Percentiles rank a stretch among this genome's conserved stretches.
phyloP scores from a whole-genome alignment of 2,113 vertebrate species.

The Saguinus midas region DNA sequence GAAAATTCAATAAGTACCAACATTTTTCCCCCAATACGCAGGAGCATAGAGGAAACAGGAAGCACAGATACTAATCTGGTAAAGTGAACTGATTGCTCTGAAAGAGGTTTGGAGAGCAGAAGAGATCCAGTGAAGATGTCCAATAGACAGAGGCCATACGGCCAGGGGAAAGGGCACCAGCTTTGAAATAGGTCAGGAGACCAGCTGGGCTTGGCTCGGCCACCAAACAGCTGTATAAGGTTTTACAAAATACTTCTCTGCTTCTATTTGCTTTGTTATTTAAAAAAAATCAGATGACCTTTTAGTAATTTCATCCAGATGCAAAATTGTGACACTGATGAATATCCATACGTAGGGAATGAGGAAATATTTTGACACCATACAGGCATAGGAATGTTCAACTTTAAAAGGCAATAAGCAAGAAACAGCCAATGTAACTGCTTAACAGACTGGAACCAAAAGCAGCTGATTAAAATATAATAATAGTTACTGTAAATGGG shows the following conservation, averaged over 20 bases:
- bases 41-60: background rate
- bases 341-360: background rate
- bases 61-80: background rate
- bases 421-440: background rate
- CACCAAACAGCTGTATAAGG: background rate
- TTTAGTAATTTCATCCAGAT: conserved; percentile 5
- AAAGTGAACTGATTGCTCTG: background rate
- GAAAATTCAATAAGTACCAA: background rate
- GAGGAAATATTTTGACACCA: background rate
- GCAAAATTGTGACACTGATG: background rate
- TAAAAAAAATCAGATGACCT: background rate
- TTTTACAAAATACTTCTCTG: background rate
- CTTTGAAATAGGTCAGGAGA: background rate
- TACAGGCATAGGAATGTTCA: background rate
- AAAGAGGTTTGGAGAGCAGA: background rate
- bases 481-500: background rate
- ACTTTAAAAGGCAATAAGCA: background rate
- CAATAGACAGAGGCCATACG: background rate
- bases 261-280: conserved; percentile 11
- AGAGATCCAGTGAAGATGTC: background rate
- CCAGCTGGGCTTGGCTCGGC: background rate
- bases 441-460: conserved; percentile 4
- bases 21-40: background rate
- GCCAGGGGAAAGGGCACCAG: background rate
- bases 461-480: background rate